These are phyloP conservation scores for Eueremaeus valkanovi DNA, from an alignment of 2,888 invertebrate genomes.

Conservation along the genomic window DNA sequence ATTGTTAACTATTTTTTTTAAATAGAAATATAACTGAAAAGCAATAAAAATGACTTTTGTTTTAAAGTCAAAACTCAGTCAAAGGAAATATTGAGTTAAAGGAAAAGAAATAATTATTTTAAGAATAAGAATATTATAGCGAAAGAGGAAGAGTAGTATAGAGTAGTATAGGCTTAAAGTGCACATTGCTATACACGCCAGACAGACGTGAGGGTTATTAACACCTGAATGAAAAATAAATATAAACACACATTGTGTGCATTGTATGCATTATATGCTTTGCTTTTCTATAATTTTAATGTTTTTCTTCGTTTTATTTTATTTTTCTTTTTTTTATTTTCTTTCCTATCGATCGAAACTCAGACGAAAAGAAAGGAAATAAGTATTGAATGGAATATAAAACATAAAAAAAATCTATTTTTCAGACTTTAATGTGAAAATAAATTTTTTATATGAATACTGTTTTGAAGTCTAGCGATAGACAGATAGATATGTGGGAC, in stretches of 20 bases:
- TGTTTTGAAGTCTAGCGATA: not conserved
- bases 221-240: constrained; percentile 15
- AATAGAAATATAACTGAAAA: not conserved
- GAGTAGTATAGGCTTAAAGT: not conserved
- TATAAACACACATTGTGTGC: not conserved
- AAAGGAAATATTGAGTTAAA: not conserved
- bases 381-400: not conserved
- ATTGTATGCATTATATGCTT: not conserved
- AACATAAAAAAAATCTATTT: not conserved
- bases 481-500: constrained; percentile 29
- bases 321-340: not conserved
- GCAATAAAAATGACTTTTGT: no score
- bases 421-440: no score
- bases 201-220: constrained; percentile 8
- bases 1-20: no score
- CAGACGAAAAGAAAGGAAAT: no score
- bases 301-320: not conserved
- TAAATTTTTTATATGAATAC: no score
- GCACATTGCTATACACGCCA: no score
- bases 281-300: not conserved
- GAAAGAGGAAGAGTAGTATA: not conserved
- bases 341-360: not conserved
- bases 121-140: not conserved
- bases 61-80: no score
- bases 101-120: constrained; percentile 1